A percentile compares a stretch with the other conserved stretches of the same genome.
Evolutionary conservation across 2,113 vertebrate genomes (phyloP).

Genomic region (Pachypanchax playfairii): DNA sequence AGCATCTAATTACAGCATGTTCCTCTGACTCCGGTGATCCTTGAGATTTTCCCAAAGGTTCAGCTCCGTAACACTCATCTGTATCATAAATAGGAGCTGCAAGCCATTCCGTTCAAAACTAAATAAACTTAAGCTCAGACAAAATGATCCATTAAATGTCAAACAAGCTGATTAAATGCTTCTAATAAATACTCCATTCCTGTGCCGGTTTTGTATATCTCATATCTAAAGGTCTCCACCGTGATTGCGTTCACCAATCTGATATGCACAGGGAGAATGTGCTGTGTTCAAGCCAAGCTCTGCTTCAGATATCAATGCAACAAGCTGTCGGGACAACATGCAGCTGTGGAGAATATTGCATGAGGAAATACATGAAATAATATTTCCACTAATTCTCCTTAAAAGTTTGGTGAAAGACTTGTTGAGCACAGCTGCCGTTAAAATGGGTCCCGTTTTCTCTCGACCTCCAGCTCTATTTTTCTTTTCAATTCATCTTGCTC

Average conservation of each 20-base stretch:
- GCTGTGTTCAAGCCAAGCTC: slow-evolving; percentile 35
- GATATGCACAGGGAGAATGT: slow-evolving; percentile 31
- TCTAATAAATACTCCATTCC: slow-evolving; percentile 46
- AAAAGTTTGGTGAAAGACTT: slow-evolving; percentile 46
- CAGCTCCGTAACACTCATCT: slow-evolving; percentile 48
- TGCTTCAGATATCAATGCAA: slow-evolving; percentile 50
- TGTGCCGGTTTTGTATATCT: slow-evolving; percentile 30
- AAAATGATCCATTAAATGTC: slow-evolving; percentile 62
- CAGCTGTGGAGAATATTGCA: slow-evolving; percentile 19
- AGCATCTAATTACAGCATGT: slow-evolving; percentile 66
- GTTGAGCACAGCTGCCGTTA: slow-evolving; percentile 27
- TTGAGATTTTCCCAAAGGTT: slow-evolving; percentile 54
- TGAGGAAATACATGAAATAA: slow-evolving; percentile 41
- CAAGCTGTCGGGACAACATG: slow-evolving; percentile 24
- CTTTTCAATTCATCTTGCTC: slow-evolving; percentile 54
- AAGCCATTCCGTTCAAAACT: slow-evolving; percentile 60
- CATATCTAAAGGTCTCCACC: slow-evolving; percentile 39
- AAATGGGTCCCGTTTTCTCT: slow-evolving; percentile 28
- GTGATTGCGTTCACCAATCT: slow-evolving; percentile 31
- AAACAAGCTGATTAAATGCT: slow-evolving; percentile 50
- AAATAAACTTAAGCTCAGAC: slow-evolving; percentile 57
- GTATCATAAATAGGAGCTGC: slow-evolving; percentile 54
- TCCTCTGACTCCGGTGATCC: slow-evolving; percentile 60
- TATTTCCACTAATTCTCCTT: slow-evolving; percentile 24
- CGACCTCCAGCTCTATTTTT: slow-evolving; percentile 16